Evolutionary conservation across 2,113 vertebrate species (phyloP), one percentile per base, ranked within the genome.

Genomic region (Etheostoma spectabile): DNA sequence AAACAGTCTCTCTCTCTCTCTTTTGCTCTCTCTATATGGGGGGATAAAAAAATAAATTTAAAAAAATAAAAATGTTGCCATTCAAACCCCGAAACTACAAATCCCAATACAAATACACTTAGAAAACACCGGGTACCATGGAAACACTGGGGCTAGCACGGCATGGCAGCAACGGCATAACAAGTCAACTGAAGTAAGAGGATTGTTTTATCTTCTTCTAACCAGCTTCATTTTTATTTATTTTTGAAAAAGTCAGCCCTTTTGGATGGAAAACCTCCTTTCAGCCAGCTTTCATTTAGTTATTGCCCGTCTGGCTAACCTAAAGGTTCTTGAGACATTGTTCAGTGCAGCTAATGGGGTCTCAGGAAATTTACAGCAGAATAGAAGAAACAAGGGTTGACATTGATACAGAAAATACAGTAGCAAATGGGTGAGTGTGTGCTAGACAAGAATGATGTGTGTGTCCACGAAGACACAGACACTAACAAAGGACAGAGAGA

Each of bases 171-270:
- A 7, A 35, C 60, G 3, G 81, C 38, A 83, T 87, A 91, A 93
- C 80, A 73, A 91, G 85, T 94, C 94, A 87, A 92, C 91, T 88
- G 91, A 93, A 91, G 93, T 94, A 93, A 94, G 91, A 93, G 87
- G 92, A 94, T 93, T 92, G 91, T 90, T 92, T 92, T 83, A 92
- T 91, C 86, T 68, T 65, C 71, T 80, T 61, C 59, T 84, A 82
- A 86, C 87, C 82, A 89, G 86, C 84, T 84, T 91, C 30, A 3
- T 30, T 30, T 30, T 30, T 4, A 3, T 30, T 30, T 30, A 2
- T 30, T 30, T 38, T 38, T 86, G 68, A 87, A 61, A 64, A 84
- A 87, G 86, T 93, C 92, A 92, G 90, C 86, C 84, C 79, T 86
- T 88, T 91, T 77, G 63, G 66, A 73, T 22, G 63, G 66, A 68